These are phyloP conservation scores for Maniola hyperantus DNA, from an alignment of 2,888 invertebrate species.

Conservation along the genomic window DNA sequence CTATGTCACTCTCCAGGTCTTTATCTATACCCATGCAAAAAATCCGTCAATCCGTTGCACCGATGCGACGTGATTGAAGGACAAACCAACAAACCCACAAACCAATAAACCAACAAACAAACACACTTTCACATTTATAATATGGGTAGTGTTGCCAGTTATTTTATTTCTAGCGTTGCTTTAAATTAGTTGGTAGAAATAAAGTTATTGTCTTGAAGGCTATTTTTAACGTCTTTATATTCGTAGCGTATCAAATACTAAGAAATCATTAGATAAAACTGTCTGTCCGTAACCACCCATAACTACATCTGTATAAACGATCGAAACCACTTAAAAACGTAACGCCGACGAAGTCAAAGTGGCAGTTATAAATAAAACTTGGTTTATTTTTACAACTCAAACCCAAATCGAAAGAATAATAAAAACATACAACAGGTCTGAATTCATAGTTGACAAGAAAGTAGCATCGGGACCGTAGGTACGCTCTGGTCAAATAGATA, in stretches of 20 bases:
- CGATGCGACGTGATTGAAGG: too few species aligned
- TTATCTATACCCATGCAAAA: too few species aligned
- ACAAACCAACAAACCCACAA: too few species aligned
- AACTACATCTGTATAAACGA: conserved; percentile 17
- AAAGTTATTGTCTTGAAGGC: too few species aligned
- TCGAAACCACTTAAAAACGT: conserved; percentile 15
- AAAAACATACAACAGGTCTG: conserved; percentile 33
- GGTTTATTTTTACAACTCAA: conserved; percentile 26
- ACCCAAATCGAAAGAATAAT: conserved; percentile 31
- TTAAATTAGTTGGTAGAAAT: too few species aligned
- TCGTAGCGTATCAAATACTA: neutral
- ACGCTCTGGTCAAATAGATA: neutral
- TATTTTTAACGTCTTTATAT: conserved; percentile 2
- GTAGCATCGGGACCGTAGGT: conserved; percentile 30
- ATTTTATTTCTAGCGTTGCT: too few species aligned
- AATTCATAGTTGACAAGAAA: conserved; percentile 38
- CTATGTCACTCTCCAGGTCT: too few species aligned
- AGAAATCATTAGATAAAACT: conserved; percentile 14
- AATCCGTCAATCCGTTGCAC: too few species aligned
- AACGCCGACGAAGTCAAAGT: conserved; percentile 22
- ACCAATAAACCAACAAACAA: too few species aligned
- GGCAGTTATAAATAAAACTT: conserved; percentile 18
- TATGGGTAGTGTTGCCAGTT: too few species aligned
- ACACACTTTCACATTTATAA: too few species aligned
- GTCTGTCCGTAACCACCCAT: conserved; percentile 6